Base-by-base conservation (phyloP, 2,888 invertebrate species). In the Nudaria mundana region DNA sequence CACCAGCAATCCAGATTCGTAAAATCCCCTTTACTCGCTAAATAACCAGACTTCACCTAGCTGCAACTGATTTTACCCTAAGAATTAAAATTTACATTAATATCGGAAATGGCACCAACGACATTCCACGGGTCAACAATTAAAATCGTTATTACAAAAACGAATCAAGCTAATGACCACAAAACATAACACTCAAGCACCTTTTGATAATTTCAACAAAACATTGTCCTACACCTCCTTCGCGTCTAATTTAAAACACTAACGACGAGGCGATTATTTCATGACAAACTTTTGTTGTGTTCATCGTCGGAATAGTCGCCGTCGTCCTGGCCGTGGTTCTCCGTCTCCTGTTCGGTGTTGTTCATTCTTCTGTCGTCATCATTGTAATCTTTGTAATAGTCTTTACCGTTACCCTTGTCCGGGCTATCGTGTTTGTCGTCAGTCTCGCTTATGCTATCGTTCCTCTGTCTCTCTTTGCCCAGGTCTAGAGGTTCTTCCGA, bases 101-200 rank as follows among this genome's bases (percentile, higher is more conserved):
- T 69, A 78, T 73, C 74, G 76, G 84, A 80, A 84, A 87, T 87
- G 87, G 87, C 87, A 87, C 87, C 81, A 76, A 75, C 72, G 82
- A 86, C 82, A 81, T 84, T 85, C 81, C 86, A 87, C 86, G 87
- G 87, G 86, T 83, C 79, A 85, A 86, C 84, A 83, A 81, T 77
- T 57, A 63, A 79, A 79, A 81, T 73, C 76, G 77, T 75, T 72
- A 75, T 66, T 72, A 73, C 62, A 56, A 48, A 65, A 76, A 76
- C 71, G 73, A 77, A 76, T 73, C 81, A 71, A 63, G 76, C 76
- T 76, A 77, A 77, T 70, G 79, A 78, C 81, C 74, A 76, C 71
- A 79, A 83, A 85, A 79, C 80, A 81, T 81, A 84, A 86, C 82
- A 82, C 78, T 82, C 79, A 78, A 86, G 87, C 87, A 86, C 86